A percentile compares a stretch with the other conserved stretches of the same genome.
Evolutionary conservation across 2,888 invertebrate species (phyloP).

Genomic region (Atherix ibis): DNA sequence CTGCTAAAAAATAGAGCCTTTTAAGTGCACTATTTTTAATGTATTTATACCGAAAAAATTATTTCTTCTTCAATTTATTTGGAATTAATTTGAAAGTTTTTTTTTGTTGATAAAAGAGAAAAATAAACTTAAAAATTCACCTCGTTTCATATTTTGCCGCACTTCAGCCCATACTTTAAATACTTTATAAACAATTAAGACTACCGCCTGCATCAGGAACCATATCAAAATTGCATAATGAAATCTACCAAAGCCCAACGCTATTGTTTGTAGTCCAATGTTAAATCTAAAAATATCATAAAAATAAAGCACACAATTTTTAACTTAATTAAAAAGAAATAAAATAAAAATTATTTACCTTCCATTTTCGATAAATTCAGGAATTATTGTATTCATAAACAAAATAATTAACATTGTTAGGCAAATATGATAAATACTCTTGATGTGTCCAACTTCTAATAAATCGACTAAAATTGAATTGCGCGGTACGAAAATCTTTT

Average conservation of each 20-base stretch:
- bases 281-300: conserved; percentile 30
- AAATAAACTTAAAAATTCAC: too few species aligned
- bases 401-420: conserved; percentile 57
- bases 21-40: too few species aligned
- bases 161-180: conserved; percentile 38
- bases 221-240: conserved; percentile 41
- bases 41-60: too few species aligned
- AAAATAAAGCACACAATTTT: conserved; percentile 20
- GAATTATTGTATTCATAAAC: conserved; percentile 52
- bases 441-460: conserved; percentile 59
- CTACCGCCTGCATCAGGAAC: conserved; percentile 34
- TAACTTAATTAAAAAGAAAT: not conserved
- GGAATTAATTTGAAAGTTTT: too few species aligned
- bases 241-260: conserved; percentile 42
- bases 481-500: conserved; percentile 51
- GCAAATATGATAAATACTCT: conserved; percentile 74
- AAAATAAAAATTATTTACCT: conserved; percentile 33
- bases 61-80: too few species aligned
- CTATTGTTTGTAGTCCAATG: conserved; percentile 43
- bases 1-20: too few species aligned
- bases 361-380: conserved; percentile 58
- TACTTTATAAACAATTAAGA: conserved; percentile 31
- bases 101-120: too few species aligned
- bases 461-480: conserved; percentile 71
- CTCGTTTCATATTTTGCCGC: too few species aligned